These are phyloP conservation scores for Parauchenoglanis ngamensis DNA, from an alignment of 2,797 vertebrate genomes.

Conservation along the genomic window DNA sequence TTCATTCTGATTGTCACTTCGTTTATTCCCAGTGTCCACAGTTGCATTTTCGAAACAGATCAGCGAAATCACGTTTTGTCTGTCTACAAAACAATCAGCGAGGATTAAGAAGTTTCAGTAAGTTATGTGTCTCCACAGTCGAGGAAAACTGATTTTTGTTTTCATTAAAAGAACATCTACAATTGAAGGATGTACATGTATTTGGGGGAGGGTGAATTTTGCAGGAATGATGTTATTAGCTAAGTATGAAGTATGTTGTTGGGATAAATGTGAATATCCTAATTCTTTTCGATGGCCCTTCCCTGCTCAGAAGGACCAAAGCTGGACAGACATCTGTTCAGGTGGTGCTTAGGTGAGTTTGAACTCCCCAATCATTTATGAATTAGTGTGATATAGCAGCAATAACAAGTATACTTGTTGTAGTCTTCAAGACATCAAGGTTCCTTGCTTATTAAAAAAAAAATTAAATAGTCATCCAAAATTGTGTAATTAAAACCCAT, in stretches of 20 bases:
- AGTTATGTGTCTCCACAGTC: slow-evolving; percentile 10
- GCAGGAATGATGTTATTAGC: neutral
- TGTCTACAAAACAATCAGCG: slow-evolving; percentile 78
- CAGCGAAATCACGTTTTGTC: slow-evolving; percentile 76
- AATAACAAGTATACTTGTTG: neutral
- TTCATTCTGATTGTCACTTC: neutral
- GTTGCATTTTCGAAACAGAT: slow-evolving; percentile 75
- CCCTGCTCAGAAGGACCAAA: slow-evolving; percentile 67
- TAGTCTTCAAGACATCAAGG: neutral
- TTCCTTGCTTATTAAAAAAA: neutral
- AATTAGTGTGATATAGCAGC: neutral
- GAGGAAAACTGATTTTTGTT: neutral
- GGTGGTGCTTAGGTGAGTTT: slow-evolving; percentile 81
- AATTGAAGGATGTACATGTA: neutral
- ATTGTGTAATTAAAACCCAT: neutral
- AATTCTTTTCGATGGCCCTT: slow-evolving; percentile 9
- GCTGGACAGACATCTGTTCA: slow-evolving; percentile 76
- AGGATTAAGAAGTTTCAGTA: slow-evolving; percentile 81
- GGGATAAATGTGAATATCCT: neutral
- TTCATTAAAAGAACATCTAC: neutral
- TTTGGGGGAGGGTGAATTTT: neutral
- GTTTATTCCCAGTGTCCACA: slow-evolving; percentile 13
- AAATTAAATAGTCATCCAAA: neutral
- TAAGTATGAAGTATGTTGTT: neutral
- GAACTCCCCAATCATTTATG: neutral